These are phyloP conservation scores for Phataginus tricuspis DNA, from an alignment of 2,797 vertebrate species.

Conservation along the genomic window DNA sequence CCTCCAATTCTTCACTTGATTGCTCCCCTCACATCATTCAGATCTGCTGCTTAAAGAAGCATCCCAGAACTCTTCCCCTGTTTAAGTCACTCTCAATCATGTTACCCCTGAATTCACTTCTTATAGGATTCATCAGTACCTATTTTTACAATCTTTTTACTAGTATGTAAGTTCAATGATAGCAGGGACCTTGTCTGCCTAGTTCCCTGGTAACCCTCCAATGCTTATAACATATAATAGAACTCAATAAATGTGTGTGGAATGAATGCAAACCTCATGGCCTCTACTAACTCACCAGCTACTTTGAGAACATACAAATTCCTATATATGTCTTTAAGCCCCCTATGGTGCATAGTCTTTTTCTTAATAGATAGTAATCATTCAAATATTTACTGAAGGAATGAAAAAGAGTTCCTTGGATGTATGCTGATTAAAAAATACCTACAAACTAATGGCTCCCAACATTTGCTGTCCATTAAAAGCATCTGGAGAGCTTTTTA, in stretches of 20 bases:
- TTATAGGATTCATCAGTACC: neutral
- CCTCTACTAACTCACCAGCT: neutral
- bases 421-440: neutral
- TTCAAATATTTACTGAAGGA: constrained; percentile 40
- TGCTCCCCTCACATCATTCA: neutral
- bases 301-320: constrained; percentile 3
- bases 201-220: neutral
- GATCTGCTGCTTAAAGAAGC: neutral
- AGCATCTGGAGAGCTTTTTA: constrained; percentile 15
- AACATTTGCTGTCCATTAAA: neutral
- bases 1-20: neutral
- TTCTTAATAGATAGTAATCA: neutral
- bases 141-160: neutral
- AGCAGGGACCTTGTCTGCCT: neutral
- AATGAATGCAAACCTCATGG: neutral
- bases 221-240: neutral
- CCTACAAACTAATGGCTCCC: neutral
- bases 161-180: neutral
- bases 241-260: neutral
- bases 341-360: neutral
- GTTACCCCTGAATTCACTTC: neutral
- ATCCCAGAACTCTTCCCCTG: neutral
- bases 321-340: neutral
- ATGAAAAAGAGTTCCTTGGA: neutral
- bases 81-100: neutral